These are phyloP conservation scores for Bombycilla garrulus DNA, from an alignment of 2,113 vertebrate species.

Conservation along the genomic window DNA sequence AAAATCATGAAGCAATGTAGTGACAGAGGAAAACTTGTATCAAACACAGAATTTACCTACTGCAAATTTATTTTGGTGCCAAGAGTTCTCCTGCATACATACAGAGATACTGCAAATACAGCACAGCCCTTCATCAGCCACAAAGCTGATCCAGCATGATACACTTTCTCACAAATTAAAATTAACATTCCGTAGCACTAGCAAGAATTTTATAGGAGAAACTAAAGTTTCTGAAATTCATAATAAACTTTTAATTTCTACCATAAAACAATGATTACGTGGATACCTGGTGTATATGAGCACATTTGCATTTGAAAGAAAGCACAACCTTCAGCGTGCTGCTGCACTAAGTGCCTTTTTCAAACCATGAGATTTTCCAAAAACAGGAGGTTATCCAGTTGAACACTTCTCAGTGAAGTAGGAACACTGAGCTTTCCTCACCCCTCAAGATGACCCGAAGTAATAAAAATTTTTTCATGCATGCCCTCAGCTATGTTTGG, in stretches of 20 bases:
- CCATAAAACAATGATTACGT: not conserved
- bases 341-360: not conserved
- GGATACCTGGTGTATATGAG: not conserved
- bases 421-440: conserved; percentile 24
- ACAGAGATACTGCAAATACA: not conserved
- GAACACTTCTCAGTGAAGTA: conserved; percentile 48
- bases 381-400: conserved; percentile 14
- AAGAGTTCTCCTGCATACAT: not conserved
- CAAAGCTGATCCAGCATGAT: not conserved
- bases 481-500: conserved; percentile 65
- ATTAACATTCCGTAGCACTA: not conserved
- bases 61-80: not conserved
- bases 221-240: not conserved
- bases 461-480: conserved; percentile 67
- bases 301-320: not conserved
- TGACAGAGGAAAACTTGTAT: not conserved
- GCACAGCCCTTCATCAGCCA: not conserved
- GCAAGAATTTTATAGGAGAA: not conserved
- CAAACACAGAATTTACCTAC: not conserved
- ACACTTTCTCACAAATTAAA: not conserved
- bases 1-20: not conserved
- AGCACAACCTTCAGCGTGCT: not conserved
- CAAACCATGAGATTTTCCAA: conserved; percentile 14
- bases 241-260: not conserved
- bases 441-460: conserved; percentile 52